These are phyloP conservation scores for Ophioninae sp. DNA, from an alignment of 2,888 invertebrate genomes.

Conservation along the genomic window DNA sequence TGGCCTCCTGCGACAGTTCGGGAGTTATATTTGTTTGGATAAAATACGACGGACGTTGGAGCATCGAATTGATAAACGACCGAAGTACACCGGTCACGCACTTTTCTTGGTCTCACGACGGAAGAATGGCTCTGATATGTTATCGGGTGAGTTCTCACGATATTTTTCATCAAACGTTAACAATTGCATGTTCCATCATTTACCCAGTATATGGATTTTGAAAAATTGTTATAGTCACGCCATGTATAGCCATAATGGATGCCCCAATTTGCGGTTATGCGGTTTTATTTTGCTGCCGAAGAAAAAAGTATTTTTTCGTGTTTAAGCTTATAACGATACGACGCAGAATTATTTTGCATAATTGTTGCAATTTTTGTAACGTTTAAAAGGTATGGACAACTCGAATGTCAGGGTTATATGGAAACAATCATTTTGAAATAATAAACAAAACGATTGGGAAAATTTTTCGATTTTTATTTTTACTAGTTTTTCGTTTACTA, in stretches of 20 bases:
- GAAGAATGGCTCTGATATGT: conserved; percentile 98
- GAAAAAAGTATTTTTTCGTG: neutral
- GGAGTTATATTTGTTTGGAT: conserved; percentile 99
- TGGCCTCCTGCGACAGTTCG: conserved; percentile 98
- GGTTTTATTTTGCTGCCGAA: neutral
- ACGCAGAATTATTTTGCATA: neutral
- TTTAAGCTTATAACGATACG: neutral
- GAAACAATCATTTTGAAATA: too few relatives aligned
- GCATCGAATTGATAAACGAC: conserved; percentile 99
- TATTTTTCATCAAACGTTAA: conserved; percentile 12
- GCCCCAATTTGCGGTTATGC: neutral
- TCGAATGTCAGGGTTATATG: too few relatives aligned
- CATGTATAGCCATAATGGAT: neutral
- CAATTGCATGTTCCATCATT: conserved; percentile 5
- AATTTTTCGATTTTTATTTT: too few relatives aligned
- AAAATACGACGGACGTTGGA: conserved; percentile 99
- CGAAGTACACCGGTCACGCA: conserved; percentile 98
- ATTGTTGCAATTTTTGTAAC: neutral
- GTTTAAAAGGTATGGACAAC: neutral
- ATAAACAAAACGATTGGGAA: too few relatives aligned
- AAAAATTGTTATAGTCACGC: conserved; percentile 7
- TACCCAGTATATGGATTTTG: neutral
- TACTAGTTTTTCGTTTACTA: too few relatives aligned
- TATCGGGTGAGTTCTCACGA: conserved; percentile 87
- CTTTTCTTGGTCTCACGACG: conserved; percentile 99